Evolutionary conservation across 2,888 invertebrate genomes (phyloP), one percentile per base, ranked within the genome.

Genomic region (Auanema freiburgensis): DNA sequence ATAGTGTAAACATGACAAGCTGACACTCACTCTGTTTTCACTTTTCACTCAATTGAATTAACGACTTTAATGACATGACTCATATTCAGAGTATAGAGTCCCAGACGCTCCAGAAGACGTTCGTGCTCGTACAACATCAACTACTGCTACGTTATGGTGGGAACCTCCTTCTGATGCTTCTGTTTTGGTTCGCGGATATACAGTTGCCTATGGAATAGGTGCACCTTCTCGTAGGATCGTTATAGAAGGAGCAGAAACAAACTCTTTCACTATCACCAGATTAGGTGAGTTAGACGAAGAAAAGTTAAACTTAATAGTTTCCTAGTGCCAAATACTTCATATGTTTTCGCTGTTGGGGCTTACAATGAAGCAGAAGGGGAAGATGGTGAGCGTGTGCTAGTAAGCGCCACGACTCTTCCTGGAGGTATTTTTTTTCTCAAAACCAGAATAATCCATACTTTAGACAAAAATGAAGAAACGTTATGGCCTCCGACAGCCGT

Each of bases 361-460:
- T 82, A 82, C 69, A 82, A 82, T 50, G 82, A 82, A 63, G 82
- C 82, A 1, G 78, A 76, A 8, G 80, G 77, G 16, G 82, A 82
- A 58, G 82, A 82, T 50, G 79, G 80, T 41, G 78, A 76, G 41
- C 69, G 70, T 49, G 76, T 73, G 44, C 67, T 77, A 67, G 42
- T 76, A 54, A 64, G 72, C 14, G 71, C 74, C 50, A 76, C 60
- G n/a, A 78, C 78, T 1, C 58, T 63, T 1, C 61, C 58, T 4
- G 52, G 57, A 33, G 33, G 33, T 33, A 33, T 33, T 33, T 3
- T 8, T 33, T 33, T 5, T 33, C 33, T 3, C 33, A 5, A 8
- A 33, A 33, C 33, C 33, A 5, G 8, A 33, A 5, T 33, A 5
- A 33, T 33, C 8, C 33, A 5, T 3, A 33, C 8, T 33, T 33